These are phyloP conservation scores for Echinops telfairi DNA, from an alignment of 2,113 vertebrate genomes.

Conservation along the genomic window DNA sequence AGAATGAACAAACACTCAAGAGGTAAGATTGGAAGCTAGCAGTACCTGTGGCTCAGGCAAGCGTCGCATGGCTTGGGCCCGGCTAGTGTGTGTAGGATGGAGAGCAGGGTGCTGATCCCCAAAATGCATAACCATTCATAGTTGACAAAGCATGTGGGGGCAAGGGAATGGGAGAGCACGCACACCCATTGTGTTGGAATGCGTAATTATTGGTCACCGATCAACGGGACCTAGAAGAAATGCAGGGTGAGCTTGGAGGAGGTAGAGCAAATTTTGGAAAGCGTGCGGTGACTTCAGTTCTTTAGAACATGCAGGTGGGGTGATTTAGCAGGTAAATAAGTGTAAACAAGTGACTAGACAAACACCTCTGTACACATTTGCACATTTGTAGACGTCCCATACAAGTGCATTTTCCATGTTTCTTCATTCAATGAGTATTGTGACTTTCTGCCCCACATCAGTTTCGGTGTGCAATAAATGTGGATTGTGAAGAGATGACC, in stretches of 20 bases:
- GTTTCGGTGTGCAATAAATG: neutral
- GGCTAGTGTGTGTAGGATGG: neutral
- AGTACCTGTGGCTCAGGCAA: no score
- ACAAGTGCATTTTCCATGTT: neutral
- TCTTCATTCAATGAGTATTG: neutral
- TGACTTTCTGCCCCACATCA: neutral
- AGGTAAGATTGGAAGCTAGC: neutral
- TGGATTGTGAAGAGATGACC: neutral
- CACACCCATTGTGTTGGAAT: neutral
- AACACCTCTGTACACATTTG: neutral
- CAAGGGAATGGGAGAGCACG: neutral
- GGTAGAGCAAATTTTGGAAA: neutral
- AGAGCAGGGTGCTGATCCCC: neutral
- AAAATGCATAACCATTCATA: neutral
- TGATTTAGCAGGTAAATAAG: neutral
- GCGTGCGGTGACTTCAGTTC: neutral
- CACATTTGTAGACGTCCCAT: neutral
- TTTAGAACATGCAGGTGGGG: neutral
- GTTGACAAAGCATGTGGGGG: neutral
- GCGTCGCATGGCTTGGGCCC: neutral
- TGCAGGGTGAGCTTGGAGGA: neutral
- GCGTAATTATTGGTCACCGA: neutral
- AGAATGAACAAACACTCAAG: neutral
- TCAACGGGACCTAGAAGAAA: neutral
- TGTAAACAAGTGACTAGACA: neutral